Conservation (phyloP, 2,888 invertebrate genomes). For the Hoplodrina ambigua region DNA sequence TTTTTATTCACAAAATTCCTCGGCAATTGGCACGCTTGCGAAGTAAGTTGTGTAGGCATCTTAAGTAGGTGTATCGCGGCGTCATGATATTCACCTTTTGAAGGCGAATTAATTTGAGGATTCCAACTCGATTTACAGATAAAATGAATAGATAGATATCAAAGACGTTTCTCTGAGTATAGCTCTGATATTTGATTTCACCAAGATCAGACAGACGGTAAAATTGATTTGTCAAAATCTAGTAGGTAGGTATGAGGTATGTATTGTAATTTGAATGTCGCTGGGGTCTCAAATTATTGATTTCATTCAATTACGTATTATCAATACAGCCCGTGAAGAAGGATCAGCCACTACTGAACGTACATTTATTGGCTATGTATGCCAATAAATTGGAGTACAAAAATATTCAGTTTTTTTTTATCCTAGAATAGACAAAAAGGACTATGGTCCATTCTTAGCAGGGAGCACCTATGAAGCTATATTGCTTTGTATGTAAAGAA, state of each 20-base stretch:
- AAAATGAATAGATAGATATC: constrained; percentile 73
- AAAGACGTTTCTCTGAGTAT: constrained; percentile 70
- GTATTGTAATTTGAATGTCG: constrained; percentile 58
- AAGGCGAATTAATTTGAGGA: constrained; percentile 74
- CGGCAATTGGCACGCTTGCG: background rate
- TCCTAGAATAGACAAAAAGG: background rate
- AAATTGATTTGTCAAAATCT: constrained; percentile 69
- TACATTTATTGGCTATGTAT: background rate
- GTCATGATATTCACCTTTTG: constrained; percentile 70
- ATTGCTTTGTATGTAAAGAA: no score
- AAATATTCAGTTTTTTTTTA: no score
- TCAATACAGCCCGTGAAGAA: background rate
- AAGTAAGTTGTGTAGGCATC: constrained; percentile 22
- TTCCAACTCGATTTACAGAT: constrained; percentile 74
- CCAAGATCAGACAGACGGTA: constrained; percentile 65
- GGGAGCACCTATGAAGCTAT: no score
- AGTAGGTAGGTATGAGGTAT: constrained; percentile 45
- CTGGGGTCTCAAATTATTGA: constrained; percentile 42
- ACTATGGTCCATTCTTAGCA: background rate
- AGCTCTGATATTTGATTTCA: constrained; percentile 73
- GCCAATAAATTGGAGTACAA: background rate
- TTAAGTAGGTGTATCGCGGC: constrained; percentile 41
- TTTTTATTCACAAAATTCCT: background rate
- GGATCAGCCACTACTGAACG: background rate
- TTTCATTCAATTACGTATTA: constrained; percentile 8